Percentiles rank a stretch among this genome's conserved stretches.
phyloP scores from a whole-genome alignment of 2,797 vertebrate species.

The Periophthalmus magnuspinnatus region DNA sequence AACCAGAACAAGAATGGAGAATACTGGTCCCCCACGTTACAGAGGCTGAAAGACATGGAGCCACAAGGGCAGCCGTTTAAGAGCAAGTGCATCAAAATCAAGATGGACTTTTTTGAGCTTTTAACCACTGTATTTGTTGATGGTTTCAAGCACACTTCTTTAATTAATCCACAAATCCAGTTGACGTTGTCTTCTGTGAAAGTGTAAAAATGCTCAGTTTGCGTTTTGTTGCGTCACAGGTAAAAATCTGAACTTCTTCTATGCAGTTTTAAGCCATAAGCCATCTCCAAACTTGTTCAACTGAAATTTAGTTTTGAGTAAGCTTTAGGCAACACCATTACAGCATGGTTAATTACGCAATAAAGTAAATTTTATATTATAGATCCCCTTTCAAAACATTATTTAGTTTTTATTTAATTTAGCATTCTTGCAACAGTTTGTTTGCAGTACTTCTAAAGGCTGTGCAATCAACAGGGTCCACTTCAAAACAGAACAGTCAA shows the following conservation, averaged over 20 bases:
- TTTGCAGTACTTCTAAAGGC: conserved; percentile 60
- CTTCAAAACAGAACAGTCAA: conserved; percentile 70
- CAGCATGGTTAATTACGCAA: not conserved
- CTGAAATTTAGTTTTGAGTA: not conserved
- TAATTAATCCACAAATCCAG: no score
- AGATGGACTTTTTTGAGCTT: no score
- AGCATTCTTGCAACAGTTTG: conserved; percentile 64
- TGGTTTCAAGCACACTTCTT: no score
- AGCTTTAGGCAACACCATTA: not conserved
- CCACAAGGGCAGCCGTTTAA: not conserved
- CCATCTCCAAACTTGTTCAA: no score
- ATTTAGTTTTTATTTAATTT: not conserved
- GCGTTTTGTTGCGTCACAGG: not conserved
- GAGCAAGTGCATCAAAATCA: not conserved
- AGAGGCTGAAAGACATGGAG: conserved; percentile 26
- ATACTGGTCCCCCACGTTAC: conserved; percentile 57
- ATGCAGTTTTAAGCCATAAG: no score
- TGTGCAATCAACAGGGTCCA: conserved; percentile 67
- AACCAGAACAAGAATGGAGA: conserved; percentile 57
- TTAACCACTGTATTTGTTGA: no score
- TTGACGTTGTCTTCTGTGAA: no score
- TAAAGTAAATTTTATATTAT: not conserved
- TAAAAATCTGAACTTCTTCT: no score
- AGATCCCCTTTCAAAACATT: not conserved
- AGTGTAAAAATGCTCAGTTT: no score